These are phyloP conservation scores for Amphiprion ocellaris DNA, from an alignment of 2,113 vertebrate species.

Conservation along the genomic window DNA sequence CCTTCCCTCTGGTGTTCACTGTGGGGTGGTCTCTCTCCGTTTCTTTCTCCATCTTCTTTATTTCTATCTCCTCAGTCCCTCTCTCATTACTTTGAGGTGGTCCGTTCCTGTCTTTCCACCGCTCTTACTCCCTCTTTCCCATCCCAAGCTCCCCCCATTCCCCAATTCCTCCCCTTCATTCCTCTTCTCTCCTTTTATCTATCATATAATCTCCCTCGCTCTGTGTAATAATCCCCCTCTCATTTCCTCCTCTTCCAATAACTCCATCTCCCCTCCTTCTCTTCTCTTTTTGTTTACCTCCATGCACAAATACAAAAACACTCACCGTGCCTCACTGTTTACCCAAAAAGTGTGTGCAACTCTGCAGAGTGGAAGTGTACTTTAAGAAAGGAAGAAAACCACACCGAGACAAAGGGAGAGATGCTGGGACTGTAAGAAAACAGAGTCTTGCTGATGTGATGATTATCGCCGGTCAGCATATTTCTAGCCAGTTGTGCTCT, in stretches of 20 bases:
- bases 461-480: conserved; percentile 49
- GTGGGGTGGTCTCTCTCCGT: conserved; percentile 64
- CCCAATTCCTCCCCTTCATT: conserved; percentile 3
- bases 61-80: conserved; percentile 46
- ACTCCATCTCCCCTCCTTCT: neutral
- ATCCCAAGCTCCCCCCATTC: conserved; percentile 8
- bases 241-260: conserved; percentile 55
- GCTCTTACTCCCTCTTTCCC: conserved; percentile 31
- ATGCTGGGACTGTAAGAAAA: conserved; percentile 65
- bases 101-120: conserved; percentile 43
- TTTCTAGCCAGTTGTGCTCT: conserved; percentile 46
- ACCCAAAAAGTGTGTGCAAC: conserved; percentile 9
- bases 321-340: conserved; percentile 29
- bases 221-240: conserved; percentile 56
- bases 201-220: conserved; percentile 34
- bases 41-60: conserved; percentile 52
- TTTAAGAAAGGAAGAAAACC: conserved; percentile 33
- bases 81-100: conserved; percentile 71
- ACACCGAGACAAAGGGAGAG: conserved; percentile 48
- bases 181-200: conserved; percentile 39
- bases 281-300: conserved; percentile 49
- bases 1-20: conserved; percentile 63
- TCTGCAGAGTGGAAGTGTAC: neutral
- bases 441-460: conserved; percentile 71
- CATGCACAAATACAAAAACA: conserved; percentile 51